Conservation (phyloP, 2,888 invertebrate genomes). For the Drosophila melanocephala region DNA sequence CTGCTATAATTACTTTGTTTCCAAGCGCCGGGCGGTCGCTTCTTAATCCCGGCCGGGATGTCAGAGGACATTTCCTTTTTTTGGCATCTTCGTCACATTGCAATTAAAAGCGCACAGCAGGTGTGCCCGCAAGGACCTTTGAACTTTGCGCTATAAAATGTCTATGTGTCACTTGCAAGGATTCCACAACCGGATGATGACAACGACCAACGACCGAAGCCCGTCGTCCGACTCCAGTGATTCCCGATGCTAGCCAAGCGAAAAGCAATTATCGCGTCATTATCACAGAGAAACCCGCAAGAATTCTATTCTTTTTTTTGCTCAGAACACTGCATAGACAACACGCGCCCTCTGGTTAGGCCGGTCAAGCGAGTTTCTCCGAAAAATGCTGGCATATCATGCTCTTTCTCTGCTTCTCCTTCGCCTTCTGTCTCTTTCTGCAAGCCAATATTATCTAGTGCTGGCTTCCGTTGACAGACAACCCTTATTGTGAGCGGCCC, state of each 20-base stretch:
- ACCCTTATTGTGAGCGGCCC: slow-evolving; percentile 58
- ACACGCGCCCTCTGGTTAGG: not conserved
- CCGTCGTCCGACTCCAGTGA: slow-evolving; percentile 15
- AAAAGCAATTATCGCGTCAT: slow-evolving; percentile 78
- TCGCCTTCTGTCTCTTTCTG: not conserved
- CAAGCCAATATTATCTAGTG: slow-evolving; percentile 19
- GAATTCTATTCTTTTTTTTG: slow-evolving; percentile 8
- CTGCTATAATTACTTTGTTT: slow-evolving; percentile 75
- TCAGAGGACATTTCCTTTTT: slow-evolving; percentile 27
- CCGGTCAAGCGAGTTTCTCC: slow-evolving; percentile 44
- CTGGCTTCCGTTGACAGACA: slow-evolving; percentile 70
- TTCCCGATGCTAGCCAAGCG: slow-evolving; percentile 23
- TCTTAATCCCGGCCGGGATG: slow-evolving; percentile 49
- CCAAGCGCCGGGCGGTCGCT: slow-evolving; percentile 68
- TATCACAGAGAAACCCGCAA: slow-evolving; percentile 65
- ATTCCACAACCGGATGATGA: slow-evolving; percentile 75
- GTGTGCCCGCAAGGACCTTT: slow-evolving; percentile 76
- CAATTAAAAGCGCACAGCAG: slow-evolving; percentile 84
- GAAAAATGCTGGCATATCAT: slow-evolving; percentile 13
- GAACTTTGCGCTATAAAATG: slow-evolving; percentile 77
- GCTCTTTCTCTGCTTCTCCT: not conserved
- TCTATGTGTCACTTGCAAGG: slow-evolving; percentile 84
- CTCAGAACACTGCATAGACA: not conserved
- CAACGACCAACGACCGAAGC: not conserved
- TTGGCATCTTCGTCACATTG: slow-evolving; percentile 77